Evolutionary conservation across 1,140 invertebrate genomes (phyloP).

Genomic region (Conopomorpha cramerella): DNA sequence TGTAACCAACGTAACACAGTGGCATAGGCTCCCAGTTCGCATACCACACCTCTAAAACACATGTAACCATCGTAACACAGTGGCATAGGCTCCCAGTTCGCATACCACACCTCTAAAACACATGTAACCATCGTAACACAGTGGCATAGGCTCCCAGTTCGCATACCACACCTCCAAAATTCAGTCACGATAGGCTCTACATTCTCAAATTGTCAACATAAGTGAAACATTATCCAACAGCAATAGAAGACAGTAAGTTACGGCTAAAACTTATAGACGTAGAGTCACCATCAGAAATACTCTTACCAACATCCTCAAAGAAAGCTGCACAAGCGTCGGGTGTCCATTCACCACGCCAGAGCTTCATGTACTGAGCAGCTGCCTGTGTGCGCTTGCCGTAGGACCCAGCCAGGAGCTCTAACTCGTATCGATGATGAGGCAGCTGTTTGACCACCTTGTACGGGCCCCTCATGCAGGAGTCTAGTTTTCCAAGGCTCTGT

Average conservation of each 20-base stretch:
- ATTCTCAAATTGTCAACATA: too few species aligned
- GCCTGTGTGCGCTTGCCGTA: slow-evolving; percentile 4
- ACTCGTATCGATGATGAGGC: slow-evolving; percentile 3
- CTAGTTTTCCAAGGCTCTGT: slow-evolving; percentile 1
- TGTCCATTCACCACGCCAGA: slow-evolving; percentile 7
- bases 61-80: too few species aligned
- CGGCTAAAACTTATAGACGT: too few species aligned
- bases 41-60: slow-evolving; percentile 7
- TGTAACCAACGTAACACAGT: too few species aligned
- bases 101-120: slow-evolving; percentile 5
- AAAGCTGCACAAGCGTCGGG: slow-evolving; percentile 4
- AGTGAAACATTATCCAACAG: too few species aligned
- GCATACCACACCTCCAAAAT: neutral
- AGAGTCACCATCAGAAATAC: too few species aligned
- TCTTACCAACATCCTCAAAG: slow-evolving; percentile 1
- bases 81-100: neutral
- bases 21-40: neutral
- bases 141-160: neutral
- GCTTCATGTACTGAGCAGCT: slow-evolving; percentile 4
- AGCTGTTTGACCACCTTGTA: neutral
- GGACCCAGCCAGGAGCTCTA: slow-evolving; percentile 1
- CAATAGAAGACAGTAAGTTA: too few species aligned
- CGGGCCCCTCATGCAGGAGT: slow-evolving; percentile 3
- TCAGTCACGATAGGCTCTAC: too few species aligned
- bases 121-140: too few species aligned